Percentiles rank a stretch among this genome's conserved stretches.
Conservation (phyloP, 2,888 invertebrate species). For the Hypena proboscidalis region DNA sequence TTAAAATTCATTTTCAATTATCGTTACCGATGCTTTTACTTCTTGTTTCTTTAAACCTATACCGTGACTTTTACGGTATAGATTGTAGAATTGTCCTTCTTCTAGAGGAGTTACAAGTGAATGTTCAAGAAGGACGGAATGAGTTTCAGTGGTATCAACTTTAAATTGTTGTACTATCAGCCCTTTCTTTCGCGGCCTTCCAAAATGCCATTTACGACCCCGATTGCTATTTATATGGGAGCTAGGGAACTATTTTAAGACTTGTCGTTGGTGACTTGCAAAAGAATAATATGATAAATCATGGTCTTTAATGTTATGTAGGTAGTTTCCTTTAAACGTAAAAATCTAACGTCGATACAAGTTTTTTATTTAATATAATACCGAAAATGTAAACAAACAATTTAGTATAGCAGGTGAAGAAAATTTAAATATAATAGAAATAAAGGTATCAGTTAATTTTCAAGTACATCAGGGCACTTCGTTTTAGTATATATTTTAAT, state of each 20-base stretch:
- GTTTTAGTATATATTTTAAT: too few relatives aligned
- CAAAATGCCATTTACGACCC: conserved; percentile 44
- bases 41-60: conserved; percentile 32
- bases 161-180: conserved; percentile 66
- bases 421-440: too few relatives aligned
- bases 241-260: conserved; percentile 45
- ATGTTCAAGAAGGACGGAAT: conserved; percentile 73
- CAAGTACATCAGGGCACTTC: too few relatives aligned
- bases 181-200: conserved; percentile 61
- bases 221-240: conserved; percentile 43
- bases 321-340: background rate
- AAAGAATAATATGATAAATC: conserved; percentile 20
- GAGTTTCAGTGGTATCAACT: conserved; percentile 74
- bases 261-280: conserved; percentile 23
- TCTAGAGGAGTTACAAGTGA: conserved; percentile 70
- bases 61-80: conserved; percentile 63
- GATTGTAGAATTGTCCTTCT: conserved; percentile 79
- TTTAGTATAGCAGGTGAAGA: too few relatives aligned
- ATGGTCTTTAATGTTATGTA: background rate
- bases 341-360: background rate
- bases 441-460: too few relatives aligned
- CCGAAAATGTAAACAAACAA: too few relatives aligned
- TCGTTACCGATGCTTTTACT: conserved; percentile 30
- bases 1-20: conserved; percentile 76
- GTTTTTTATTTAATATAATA: background rate